Base-by-base conservation (phyloP, 2,113 vertebrate species). In the Reinhardtius hippoglossoides region DNA sequence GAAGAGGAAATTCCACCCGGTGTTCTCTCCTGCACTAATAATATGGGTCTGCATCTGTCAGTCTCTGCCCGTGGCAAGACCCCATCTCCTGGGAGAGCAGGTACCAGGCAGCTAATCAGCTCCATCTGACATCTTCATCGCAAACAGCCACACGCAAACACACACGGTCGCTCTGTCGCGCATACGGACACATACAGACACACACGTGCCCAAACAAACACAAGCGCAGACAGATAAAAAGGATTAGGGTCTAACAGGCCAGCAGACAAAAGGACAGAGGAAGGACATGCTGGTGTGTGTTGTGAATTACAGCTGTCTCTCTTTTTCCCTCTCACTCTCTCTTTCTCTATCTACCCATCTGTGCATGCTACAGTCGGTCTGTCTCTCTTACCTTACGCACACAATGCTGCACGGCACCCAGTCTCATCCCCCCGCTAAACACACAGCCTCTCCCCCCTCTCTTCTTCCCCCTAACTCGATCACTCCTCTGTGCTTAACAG, bases 121-220 rank as follows among this genome's bases (percentile, higher is more conserved):
- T 87, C 74, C 84, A 67, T 87, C 91, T 89, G 89, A 92, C 86
- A 91, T 91, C 86, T 92, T 89, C 88, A 92, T 92, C 86, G 76
- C 70, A 72, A 60, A 67, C 76, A 76, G 48, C 55, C 76, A 69
- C 70, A 52, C 40, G 1, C 59, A 80, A 65, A 75, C 76, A 72
- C 80, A 73, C 48, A 35, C 27, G 44, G 61, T 2, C 15, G 6
- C 24, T 58, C 26, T 9, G 56, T 58, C 27, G 40, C 57, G 57
- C 20, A 35, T 54, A 70, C 37, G 26, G 26, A 46, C 58, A 40
- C 23, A 35, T 48, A 70, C 37, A 35, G 26, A 46, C 58, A 40
- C 24, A 23, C 20, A 52, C 10, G 13, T 67, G 58, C 48, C 23
- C n/a, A 27, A 35, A 67, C 68, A 81, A 76, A 83, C 74, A 76